Base-by-base conservation (phyloP, 2,113 vertebrate species). In the Hystrix cristata region DNA sequence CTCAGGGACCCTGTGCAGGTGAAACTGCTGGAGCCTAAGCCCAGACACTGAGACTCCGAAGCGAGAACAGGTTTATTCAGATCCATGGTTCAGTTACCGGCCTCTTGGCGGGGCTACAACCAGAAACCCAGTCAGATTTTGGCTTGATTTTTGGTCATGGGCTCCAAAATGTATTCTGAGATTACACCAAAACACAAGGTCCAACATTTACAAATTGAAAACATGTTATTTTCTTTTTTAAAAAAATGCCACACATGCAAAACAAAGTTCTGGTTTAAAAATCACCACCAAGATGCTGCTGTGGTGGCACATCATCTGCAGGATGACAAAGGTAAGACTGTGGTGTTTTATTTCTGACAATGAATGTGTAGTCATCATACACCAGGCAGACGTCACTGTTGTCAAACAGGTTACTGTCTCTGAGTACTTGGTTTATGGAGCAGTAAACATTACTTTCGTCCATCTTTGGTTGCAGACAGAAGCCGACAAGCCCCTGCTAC, bases 161-260 rank as follows among this genome's bases (percentile, higher is more conserved):
- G 86, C 11, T 38, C 59, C 65, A 81, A 64, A 87, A 93, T 34
- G 34, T 59, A 84, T 76, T 83, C 51, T 64, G 21, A 92, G 43
- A 90, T 95, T 69, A 93, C 4, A 69, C 55, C 25, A 60, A 95
- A 97, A 85, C 25, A 94, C 15, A 83, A 94, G 85, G 67, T 13
- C 78, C 55, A 60, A n/a, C 12, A 46, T 48, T 89, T 69, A 80
- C 3, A 25, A 51, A 46, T n/a, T 87, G n/a, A 57, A 88, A 88
- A 57, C 31, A 27, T 25, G 23, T 55, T 76, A 15, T 48, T 48
- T 12, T 59, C 11, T n/a, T 72, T 72, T 72, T 81, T 38, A 59
- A 81, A 80, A 82, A 81, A n/a, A 34, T 55, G 18, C 34, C 25
- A n/a, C 13, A n/a, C 8, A 48, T 15, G 31, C 5, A 85, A 55